phyloP scores from a whole-genome alignment of 2,888 invertebrate species.

The Axea sp. region DNA sequence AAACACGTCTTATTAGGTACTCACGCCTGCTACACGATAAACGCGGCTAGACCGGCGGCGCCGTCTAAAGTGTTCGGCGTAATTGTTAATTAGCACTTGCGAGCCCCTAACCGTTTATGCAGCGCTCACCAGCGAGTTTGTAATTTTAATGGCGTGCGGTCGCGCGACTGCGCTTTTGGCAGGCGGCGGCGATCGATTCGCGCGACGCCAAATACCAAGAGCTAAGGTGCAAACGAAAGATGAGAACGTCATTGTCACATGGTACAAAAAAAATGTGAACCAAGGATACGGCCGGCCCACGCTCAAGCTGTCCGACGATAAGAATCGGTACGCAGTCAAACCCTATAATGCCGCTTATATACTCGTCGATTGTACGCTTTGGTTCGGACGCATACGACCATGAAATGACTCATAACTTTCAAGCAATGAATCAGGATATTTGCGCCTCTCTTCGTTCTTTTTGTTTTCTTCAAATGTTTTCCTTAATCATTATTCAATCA shows the following conservation, averaged over 20 bases:
- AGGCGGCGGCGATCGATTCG: conserved; percentile 41
- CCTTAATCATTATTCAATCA: conserved; percentile 59
- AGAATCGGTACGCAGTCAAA: conserved; percentile 49
- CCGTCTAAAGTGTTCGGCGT: conserved; percentile 67
- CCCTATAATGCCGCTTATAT: conserved; percentile 33
- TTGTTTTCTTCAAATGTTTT: conserved; percentile 16
- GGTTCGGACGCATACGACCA: conserved; percentile 38
- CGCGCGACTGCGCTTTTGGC: conserved; percentile 58
- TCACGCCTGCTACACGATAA: conserved; percentile 63
- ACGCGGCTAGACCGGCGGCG: conserved; percentile 67
- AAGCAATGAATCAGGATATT: conserved; percentile 56
- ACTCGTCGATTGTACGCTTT: conserved; percentile 28
- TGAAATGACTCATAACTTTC: conserved; percentile 61
- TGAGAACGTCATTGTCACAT: conserved; percentile 30
- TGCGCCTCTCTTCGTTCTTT: conserved; percentile 20
- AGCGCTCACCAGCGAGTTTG: conserved; percentile 44
- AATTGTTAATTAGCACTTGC: conserved; percentile 70
- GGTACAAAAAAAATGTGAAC: conserved; percentile 11
- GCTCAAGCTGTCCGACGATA: conserved; percentile 42
- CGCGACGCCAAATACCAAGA: conserved; percentile 7
- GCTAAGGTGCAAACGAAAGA: conserved; percentile 17
- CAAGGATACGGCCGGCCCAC: conserved; percentile 32
- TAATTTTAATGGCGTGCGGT: conserved; percentile 47
- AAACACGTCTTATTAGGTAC: conserved; percentile 58
- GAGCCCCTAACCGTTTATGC: conserved; percentile 57